phyloP scores from a whole-genome alignment of 2,113 vertebrate species.

The Hassar affinis region DNA sequence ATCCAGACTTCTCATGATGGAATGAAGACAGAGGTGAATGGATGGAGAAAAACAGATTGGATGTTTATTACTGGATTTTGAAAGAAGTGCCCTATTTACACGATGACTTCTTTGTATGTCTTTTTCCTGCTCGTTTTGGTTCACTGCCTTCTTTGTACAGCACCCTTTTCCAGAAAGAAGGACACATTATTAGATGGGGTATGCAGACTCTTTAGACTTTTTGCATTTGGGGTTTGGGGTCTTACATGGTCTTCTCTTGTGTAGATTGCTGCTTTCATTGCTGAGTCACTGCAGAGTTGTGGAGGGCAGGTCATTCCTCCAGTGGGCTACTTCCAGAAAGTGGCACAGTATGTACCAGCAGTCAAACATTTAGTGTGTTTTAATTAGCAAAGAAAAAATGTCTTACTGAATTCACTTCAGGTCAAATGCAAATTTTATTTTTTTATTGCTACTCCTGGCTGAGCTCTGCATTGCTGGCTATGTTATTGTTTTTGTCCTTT shows the following conservation, averaged over 20 bases:
- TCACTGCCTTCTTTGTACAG: not conserved
- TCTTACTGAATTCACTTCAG: not conserved
- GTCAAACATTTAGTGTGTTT: not conserved
- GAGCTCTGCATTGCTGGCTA: not conserved
- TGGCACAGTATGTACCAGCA: conserved; percentile 87
- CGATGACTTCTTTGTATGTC: not conserved
- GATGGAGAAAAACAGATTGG: not conserved
- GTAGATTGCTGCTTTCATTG: conserved; percentile 96
- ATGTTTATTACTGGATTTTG: not conserved
- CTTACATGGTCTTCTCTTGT: conserved; percentile 71
- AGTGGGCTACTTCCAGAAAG: conserved; percentile 93
- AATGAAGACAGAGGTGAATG: conserved; percentile 14
- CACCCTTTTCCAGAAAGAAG: conserved; percentile 4
- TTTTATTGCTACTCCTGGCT: not conserved
- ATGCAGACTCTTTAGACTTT: not conserved
- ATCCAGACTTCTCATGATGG: conserved; percentile 4
- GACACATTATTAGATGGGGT: not conserved
- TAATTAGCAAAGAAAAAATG: not conserved
- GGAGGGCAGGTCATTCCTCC: conserved; percentile 97
- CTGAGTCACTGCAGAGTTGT: conserved; percentile 98
- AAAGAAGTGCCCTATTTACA: not conserved
- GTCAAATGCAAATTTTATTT: not conserved
- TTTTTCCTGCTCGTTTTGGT: not conserved
- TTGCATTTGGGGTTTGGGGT: not conserved
- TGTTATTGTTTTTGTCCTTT: not conserved